Evolutionary conservation across 2,113 vertebrate genomes (phyloP).

Genomic region (Pterocles orientalis): DNA sequence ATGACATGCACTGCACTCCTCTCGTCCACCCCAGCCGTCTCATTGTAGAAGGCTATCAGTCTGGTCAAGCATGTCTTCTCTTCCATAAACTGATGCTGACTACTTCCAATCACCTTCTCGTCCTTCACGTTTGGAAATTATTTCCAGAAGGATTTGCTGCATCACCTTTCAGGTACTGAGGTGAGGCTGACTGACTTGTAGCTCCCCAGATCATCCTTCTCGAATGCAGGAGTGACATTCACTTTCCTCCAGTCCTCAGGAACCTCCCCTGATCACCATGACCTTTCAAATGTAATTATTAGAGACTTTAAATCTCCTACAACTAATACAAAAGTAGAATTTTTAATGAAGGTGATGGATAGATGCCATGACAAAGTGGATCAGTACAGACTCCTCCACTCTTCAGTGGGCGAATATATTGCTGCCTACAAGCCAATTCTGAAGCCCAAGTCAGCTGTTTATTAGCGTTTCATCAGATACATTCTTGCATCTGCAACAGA

Average conservation of each 20-base stretch:
- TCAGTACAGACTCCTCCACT: neutral
- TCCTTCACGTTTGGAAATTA: neutral
- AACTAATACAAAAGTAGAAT: neutral
- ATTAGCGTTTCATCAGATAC: neutral
- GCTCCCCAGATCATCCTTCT: neutral
- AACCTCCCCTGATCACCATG: neutral
- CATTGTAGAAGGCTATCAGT: neutral
- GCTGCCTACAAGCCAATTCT: neutral
- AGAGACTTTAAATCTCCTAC: neutral
- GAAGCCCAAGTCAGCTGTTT: neutral
- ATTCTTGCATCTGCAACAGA: neutral
- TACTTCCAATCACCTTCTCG: neutral
- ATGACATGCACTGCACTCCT: neutral
- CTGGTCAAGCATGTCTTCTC: neutral
- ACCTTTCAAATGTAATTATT: conserved; percentile 36
- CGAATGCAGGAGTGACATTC: neutral
- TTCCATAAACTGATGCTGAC: neutral
- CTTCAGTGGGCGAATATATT: neutral
- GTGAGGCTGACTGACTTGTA: neutral
- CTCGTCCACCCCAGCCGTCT: neutral
- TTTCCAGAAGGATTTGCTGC: neutral
- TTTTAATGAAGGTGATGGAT: neutral
- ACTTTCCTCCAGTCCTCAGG: neutral
- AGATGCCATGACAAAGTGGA: neutral
- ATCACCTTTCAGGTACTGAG: neutral